Conservation (phyloP, 2,888 invertebrate species). For the Parasteatoda lunata region DNA sequence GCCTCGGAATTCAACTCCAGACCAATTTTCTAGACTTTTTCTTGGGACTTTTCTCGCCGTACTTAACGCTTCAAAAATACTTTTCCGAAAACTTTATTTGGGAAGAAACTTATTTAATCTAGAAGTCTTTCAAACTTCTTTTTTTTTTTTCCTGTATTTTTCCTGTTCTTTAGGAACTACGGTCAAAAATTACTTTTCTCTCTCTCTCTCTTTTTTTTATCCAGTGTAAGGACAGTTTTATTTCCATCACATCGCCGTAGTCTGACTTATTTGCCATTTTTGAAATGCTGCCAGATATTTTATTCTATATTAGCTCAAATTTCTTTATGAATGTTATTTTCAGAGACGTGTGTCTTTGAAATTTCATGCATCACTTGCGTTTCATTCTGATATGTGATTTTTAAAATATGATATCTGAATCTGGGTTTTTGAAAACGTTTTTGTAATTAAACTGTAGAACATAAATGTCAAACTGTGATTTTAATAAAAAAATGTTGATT, state of each 20-base stretch:
- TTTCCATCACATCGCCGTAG: neutral
- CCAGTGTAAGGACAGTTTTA: neutral
- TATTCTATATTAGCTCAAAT: neutral
- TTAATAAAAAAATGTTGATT: too few species aligned
- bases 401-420: too few species aligned
- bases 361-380: too few species aligned
- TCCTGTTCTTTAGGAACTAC: neutral
- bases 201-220: neutral
- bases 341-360: too few species aligned
- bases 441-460: too few species aligned
- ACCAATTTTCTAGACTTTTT: slow-evolving; percentile 32
- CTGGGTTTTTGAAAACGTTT: too few species aligned
- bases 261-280: neutral
- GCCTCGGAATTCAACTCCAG: slow-evolving; percentile 30
- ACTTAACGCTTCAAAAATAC: slow-evolving; percentile 45
- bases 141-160: slow-evolving; percentile 26
- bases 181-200: neutral
- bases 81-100: slow-evolving; percentile 46
- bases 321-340: too few species aligned
- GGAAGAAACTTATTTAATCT: slow-evolving; percentile 44
- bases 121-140: slow-evolving; percentile 40
- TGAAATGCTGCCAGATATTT: neutral
- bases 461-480: too few species aligned
- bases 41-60: slow-evolving; percentile 24
- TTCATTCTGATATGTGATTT: too few species aligned